Conservation (phyloP, 1,140 invertebrate genomes). For the Papilio aristodemus region DNA sequence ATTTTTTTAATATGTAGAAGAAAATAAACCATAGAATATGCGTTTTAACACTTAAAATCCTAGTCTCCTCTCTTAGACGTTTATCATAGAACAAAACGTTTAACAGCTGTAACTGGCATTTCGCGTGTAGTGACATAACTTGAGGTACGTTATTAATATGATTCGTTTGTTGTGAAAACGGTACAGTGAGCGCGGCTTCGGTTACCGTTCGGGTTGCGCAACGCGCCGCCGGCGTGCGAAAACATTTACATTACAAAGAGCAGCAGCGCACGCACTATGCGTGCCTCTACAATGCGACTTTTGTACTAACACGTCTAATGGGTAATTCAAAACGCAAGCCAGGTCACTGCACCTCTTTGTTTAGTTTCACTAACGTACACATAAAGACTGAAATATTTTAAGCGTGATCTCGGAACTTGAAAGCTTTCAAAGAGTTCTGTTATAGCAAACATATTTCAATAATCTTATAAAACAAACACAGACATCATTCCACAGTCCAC, state of each 20-base stretch:
- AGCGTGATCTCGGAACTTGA: too few species aligned
- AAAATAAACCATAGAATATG: too few species aligned
- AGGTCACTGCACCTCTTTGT: slow-evolving; percentile 19
- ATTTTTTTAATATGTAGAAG: too few species aligned
- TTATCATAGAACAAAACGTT: neutral
- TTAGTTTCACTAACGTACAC: neutral
- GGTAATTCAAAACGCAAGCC: slow-evolving; percentile 7
- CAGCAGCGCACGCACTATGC: slow-evolving; percentile 14
- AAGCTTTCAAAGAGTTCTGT: too few species aligned
- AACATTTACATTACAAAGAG: slow-evolving; percentile 21
- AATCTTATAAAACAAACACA: too few species aligned
- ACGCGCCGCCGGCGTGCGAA: slow-evolving; percentile 5
- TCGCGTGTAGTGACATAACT: neutral
- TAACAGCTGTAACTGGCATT: neutral
- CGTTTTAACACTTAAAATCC: too few species aligned
- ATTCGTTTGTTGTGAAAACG: slow-evolving; percentile 23
- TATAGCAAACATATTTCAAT: too few species aligned
- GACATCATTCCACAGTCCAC: too few species aligned
- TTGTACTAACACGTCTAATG: slow-evolving; percentile 9
- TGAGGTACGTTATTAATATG: neutral
- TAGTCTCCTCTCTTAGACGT: too few species aligned
- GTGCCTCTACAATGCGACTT: slow-evolving; percentile 5
- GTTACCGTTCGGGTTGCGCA: slow-evolving; percentile 5
- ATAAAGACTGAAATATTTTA: neutral
- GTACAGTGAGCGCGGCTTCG: neutral